phyloP scores from a whole-genome alignment of 37 sponge, comb jelly and placozoan species.

The Crambe crambe region DNA sequence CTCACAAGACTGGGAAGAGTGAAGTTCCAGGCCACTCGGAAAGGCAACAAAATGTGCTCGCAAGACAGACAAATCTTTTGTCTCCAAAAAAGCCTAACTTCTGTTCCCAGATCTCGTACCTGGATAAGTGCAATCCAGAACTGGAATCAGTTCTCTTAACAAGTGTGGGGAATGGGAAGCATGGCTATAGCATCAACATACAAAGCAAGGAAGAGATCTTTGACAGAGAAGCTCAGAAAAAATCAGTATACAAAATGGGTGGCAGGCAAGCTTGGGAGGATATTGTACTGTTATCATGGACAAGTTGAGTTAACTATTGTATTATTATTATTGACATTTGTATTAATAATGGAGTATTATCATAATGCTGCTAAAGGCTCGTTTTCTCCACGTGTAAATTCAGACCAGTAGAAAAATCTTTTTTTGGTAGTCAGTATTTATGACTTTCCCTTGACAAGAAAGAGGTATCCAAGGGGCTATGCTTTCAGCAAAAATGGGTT shows the following conservation, averaged over 20 bases:
- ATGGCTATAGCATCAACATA: not conserved
- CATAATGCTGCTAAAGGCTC: too few relatives aligned
- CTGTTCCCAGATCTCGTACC: not conserved
- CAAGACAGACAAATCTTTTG: not conserved
- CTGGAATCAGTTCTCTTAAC: constrained; percentile 34
- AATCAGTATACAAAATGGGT: not conserved
- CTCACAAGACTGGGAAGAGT: not conserved
- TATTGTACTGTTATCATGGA: constrained; percentile 24
- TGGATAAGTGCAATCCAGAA: constrained; percentile 21
- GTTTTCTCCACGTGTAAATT: too few relatives aligned
- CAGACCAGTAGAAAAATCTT: too few relatives aligned
- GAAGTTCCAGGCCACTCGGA: not conserved
- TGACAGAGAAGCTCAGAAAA: constrained; percentile 3
- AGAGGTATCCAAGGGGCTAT: too few relatives aligned
- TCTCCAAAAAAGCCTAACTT: not conserved
- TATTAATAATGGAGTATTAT: too few relatives aligned
- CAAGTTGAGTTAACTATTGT: not conserved
- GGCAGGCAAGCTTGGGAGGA: constrained; percentile 9
- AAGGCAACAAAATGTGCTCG: not conserved
- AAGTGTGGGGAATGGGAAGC: constrained; percentile 60
- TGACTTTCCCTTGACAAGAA: too few relatives aligned
- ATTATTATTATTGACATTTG: not conserved
- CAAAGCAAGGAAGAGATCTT: constrained; percentile 24
- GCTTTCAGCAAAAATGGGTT: too few relatives aligned
- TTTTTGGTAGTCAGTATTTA: too few relatives aligned